These are phyloP conservation scores for Poecilia velifera DNA, from an alignment of 2,797 vertebrate species.

Conservation along the genomic window DNA sequence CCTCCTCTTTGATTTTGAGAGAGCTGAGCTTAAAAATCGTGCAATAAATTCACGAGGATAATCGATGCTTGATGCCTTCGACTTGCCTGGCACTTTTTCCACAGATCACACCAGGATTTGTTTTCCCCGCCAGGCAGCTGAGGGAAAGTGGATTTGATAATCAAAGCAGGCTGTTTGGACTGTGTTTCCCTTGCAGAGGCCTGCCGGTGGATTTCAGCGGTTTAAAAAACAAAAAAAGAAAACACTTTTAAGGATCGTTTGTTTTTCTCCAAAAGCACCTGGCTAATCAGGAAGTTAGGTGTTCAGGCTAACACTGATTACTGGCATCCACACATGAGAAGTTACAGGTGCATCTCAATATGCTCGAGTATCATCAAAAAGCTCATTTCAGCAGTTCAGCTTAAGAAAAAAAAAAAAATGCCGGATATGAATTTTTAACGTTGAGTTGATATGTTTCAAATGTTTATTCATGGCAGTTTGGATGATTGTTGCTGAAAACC, in stretches of 20 bases:
- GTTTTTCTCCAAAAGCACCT: conserved; percentile 16
- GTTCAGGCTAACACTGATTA: conserved; percentile 70
- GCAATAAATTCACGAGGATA: conserved; percentile 9
- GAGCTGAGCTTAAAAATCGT: conserved; percentile 18
- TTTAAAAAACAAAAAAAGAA: neutral
- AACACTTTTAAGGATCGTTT: neutral
- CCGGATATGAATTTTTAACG: neutral
- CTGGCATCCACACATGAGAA: conserved; percentile 52
- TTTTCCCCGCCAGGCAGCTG: conserved; percentile 22
- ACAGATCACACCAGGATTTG: conserved; percentile 24
- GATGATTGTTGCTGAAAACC: neutral
- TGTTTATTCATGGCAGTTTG: neutral
- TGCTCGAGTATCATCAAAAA: neutral
- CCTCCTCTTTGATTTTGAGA: conserved; percentile 39
- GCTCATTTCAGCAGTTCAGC: neutral
- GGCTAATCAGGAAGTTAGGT: conserved; percentile 39
- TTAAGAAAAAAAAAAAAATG: neutral
- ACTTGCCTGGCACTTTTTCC: conserved; percentile 17
- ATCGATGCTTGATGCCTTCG: conserved; percentile 4
- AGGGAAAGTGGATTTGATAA: conserved; percentile 33
- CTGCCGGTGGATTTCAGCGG: neutral
- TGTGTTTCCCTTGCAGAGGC: conserved; percentile 6
- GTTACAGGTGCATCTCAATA: conserved; percentile 15
- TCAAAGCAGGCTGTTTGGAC: conserved; percentile 14
- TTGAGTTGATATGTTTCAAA: neutral